phyloP scores from a whole-genome alignment of 2,113 vertebrate genomes.

The Sterrhoptilus dennistouni region DNA sequence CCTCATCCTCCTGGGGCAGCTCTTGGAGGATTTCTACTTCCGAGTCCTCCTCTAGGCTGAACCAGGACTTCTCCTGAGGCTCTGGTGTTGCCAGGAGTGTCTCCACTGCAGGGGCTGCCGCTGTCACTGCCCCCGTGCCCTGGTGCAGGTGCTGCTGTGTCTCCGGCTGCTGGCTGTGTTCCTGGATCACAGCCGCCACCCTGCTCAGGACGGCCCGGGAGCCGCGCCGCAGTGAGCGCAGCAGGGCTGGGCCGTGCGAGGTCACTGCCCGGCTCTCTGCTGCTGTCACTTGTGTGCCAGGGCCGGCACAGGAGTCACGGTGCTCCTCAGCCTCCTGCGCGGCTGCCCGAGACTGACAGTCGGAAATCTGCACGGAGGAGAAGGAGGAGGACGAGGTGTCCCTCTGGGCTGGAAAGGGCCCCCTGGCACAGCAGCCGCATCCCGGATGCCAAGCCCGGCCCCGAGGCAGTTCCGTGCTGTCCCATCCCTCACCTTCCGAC shows the following conservation, averaged over 20 bases:
- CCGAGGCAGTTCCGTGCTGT: background rate
- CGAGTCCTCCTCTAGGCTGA: background rate
- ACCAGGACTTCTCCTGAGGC: background rate
- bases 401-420: fast-evolving
- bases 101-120: background rate
- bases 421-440: background rate
- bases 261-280: background rate
- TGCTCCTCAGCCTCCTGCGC: background rate
- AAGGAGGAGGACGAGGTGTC: no score
- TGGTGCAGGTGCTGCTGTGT: background rate
- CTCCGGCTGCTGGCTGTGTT: background rate
- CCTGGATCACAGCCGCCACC: background rate
- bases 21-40: background rate
- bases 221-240: background rate
- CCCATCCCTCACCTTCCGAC: background rate
- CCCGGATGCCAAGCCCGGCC: fast-evolving
- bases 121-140: fast-evolving
- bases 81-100: fast-evolving
- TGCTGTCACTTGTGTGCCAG: fast-evolving
- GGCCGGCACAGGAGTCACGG: background rate
- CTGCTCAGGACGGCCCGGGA: background rate
- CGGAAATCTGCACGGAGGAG: background rate
- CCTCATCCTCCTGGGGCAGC: background rate
- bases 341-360: background rate
- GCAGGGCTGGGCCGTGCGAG: background rate